Conservation (phyloP, 2,888 invertebrate genomes). For the Bruchidius siliquastri region DNA sequence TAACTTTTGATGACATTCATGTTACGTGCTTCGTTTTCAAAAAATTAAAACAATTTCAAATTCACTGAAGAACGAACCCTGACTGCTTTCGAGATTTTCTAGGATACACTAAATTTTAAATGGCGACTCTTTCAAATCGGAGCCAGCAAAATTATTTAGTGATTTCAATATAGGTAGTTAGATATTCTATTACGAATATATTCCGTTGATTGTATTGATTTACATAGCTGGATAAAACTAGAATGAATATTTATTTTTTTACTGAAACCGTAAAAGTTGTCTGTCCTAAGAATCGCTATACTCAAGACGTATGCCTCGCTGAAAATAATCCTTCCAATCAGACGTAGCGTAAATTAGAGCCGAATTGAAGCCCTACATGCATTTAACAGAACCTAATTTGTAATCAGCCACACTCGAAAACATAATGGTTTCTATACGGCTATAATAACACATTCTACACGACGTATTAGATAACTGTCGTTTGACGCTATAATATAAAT, state of each 20-base stretch:
- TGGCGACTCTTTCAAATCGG: no score
- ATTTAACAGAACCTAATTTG: background rate
- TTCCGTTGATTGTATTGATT: background rate
- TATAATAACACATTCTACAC: background rate
- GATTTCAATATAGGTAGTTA: no score
- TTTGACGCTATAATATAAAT: background rate
- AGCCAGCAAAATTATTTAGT: no score
- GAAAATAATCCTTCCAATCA: background rate
- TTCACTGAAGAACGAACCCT: no score
- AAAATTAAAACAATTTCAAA: no score
- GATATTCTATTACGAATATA: background rate
- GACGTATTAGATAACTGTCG: background rate
- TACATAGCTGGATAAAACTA: background rate
- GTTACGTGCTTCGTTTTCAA: no score
- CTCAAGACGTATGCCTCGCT: background rate
- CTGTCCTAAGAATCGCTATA: background rate
- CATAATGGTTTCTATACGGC: background rate
- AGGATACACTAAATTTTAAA: no score
- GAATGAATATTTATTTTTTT: background rate
- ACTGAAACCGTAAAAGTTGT: background rate
- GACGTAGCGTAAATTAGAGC: background rate
- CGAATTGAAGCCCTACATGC: background rate
- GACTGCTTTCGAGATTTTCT: no score
- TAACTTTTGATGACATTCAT: no score
- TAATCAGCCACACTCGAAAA: background rate